Evolutionary conservation across 1,140 invertebrate species (phyloP).

Genomic region (Parapsyche elsis): DNA sequence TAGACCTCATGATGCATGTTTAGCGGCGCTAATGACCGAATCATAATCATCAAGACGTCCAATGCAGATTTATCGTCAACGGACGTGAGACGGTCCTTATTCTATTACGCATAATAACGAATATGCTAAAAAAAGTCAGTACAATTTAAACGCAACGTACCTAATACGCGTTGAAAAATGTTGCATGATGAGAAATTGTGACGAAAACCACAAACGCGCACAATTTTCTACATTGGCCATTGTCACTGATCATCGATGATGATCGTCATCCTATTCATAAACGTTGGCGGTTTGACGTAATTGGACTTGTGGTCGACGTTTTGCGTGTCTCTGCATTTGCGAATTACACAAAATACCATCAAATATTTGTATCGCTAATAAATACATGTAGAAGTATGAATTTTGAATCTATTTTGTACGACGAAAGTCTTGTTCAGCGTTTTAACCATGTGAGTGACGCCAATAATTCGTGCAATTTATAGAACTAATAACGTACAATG

Average conservation of each 20-base stretch:
- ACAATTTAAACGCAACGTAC: not conserved
- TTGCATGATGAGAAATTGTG: not conserved
- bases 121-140: no score
- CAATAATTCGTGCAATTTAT: no score
- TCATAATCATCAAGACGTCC: conserved; percentile 31
- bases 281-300: conserved; percentile 24
- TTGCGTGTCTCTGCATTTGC: no score
- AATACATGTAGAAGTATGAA: no score
- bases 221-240: not conserved
- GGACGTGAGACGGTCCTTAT: no score
- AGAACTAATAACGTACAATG: no score
- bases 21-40: conserved; percentile 42
- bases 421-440: no score
- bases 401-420: no score
- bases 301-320: conserved; percentile 19
- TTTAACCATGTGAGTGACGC: no score
- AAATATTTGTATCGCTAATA: no score
- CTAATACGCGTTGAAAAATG: not conserved
- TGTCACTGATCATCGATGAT: conserved; percentile 8
- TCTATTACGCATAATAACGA: no score
- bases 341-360: no score
- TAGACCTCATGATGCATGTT: conserved; percentile 41
- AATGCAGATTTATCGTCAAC: conserved; percentile 17
- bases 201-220: conserved; percentile 5
- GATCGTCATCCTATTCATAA: conserved; percentile 27